These are phyloP conservation scores for Vollenhovia emeryi DNA, from an alignment of 1,140 invertebrate genomes.

Conservation along the genomic window DNA sequence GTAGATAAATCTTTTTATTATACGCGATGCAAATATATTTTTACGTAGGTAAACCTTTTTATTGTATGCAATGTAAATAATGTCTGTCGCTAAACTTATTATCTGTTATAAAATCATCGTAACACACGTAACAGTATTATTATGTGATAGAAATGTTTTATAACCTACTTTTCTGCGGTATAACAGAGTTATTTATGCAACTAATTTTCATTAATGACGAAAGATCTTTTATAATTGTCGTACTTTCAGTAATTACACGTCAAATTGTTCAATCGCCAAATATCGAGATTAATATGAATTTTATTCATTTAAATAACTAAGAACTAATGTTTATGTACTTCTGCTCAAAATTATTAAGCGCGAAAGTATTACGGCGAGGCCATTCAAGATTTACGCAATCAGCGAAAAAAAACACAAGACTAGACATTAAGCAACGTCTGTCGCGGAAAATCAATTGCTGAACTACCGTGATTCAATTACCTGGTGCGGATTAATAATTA, in stretches of 20 bases:
- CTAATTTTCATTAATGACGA: background rate
- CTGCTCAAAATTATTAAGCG: background rate
- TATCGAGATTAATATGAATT: background rate
- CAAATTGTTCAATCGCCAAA: background rate
- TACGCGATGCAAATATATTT: background rate
- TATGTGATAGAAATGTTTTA: background rate
- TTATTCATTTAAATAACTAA: background rate
- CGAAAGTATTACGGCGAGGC: background rate
- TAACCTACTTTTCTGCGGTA: background rate
- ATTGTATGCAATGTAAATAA: background rate
- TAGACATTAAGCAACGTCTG: background rate
- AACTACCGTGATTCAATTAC: slow-evolving; percentile 34
- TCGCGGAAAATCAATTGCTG: slow-evolving; percentile 10
- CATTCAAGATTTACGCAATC: background rate
- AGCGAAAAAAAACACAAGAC: background rate
- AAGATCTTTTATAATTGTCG: background rate
- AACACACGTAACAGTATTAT: background rate
- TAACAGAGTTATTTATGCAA: background rate
- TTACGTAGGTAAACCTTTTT: background rate
- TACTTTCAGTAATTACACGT: background rate
- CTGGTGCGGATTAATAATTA: slow-evolving; percentile 62
- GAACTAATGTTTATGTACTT: background rate
- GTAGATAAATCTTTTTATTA: background rate
- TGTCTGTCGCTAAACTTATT: background rate
- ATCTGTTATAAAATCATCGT: background rate